phyloP scores from a whole-genome alignment of 1,140 invertebrate genomes.

The Chrysomallon squamiferum region DNA sequence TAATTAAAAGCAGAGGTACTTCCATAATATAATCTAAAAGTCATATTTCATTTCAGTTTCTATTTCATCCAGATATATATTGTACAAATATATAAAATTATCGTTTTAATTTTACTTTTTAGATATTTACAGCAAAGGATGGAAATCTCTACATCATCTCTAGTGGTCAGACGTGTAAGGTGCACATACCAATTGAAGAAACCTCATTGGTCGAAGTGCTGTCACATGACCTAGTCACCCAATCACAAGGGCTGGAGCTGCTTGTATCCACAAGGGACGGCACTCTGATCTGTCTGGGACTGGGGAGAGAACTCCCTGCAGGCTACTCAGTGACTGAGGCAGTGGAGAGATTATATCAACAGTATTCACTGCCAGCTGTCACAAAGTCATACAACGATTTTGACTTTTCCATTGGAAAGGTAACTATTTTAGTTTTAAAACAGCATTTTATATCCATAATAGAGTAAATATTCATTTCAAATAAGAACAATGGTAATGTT shows the following conservation, averaged over 20 bases:
- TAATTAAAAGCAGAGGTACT: no score
- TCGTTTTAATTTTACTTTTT: conserved; percentile 17
- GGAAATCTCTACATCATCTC: conserved; percentile 51
- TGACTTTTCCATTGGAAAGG: conserved; percentile 39
- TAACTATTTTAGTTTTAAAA: conserved; percentile 14
- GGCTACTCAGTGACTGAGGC: conserved; percentile 29
- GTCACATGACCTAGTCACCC: conserved; percentile 43
- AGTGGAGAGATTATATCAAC: conserved; percentile 9
- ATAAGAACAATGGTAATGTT: no score
- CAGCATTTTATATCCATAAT: no score
- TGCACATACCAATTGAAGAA: conserved; percentile 47
- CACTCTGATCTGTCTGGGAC: conserved; percentile 51
- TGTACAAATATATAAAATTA: no score
- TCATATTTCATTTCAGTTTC: no score
- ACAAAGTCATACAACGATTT: conserved; percentile 47
- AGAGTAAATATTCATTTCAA: no score
- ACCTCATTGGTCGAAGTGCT: conserved; percentile 54
- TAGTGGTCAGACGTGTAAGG: conserved; percentile 41
- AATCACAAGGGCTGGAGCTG: conserved; percentile 46
- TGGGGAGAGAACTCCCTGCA: conserved; percentile 18
- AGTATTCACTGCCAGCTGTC: conserved; percentile 25
- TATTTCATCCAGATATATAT: no score
- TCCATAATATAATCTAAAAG: no score
- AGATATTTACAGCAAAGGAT: conserved; percentile 53
- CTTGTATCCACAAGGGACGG: conserved; percentile 57